phyloP scores from a whole-genome alignment of 2,113 vertebrate species.

The Zapornia atra region DNA sequence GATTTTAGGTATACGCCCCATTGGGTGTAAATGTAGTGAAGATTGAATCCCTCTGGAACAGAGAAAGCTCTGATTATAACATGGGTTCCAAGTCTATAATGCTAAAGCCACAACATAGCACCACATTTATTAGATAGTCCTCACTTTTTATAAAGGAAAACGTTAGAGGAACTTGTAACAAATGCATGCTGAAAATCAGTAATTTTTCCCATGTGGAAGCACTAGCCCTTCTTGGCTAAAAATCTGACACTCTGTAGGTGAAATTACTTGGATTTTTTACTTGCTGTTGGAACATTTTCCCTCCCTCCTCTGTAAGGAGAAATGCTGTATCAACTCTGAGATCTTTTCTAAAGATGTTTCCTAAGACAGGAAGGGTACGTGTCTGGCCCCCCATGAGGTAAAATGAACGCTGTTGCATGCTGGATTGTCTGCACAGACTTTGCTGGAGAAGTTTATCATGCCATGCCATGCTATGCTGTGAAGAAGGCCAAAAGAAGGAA shows the following conservation, averaged over 20 bases:
- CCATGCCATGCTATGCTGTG: neutral
- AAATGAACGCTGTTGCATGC: neutral
- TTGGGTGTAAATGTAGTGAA: constrained; percentile 8
- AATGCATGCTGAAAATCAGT: constrained; percentile 63
- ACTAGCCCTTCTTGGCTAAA: constrained; percentile 46
- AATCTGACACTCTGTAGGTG: constrained; percentile 29
- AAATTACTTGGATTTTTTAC: neutral
- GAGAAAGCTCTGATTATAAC: neutral
- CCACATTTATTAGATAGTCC: constrained; percentile 60
- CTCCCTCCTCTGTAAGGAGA: neutral
- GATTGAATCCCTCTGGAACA: constrained; percentile 27
- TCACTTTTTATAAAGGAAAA: constrained; percentile 55
- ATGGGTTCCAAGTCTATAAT: constrained; percentile 29
- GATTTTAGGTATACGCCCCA: neutral
- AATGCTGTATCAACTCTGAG: neutral
- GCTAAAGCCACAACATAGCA: constrained; percentile 1
- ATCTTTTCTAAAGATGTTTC: neutral
- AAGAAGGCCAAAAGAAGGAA: neutral
- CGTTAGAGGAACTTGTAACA: constrained; percentile 42
- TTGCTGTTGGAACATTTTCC: neutral
- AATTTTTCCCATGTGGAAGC: constrained; percentile 63
- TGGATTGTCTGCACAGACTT: neutral
- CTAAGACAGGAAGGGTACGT: neutral
- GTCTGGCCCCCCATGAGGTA: neutral
- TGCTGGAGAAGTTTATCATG: neutral